Percentiles rank a stretch among this genome's conserved stretches.
Evolutionary conservation across 1,140 invertebrate genomes (phyloP).

Genomic region (Oscheius sp.): DNA sequence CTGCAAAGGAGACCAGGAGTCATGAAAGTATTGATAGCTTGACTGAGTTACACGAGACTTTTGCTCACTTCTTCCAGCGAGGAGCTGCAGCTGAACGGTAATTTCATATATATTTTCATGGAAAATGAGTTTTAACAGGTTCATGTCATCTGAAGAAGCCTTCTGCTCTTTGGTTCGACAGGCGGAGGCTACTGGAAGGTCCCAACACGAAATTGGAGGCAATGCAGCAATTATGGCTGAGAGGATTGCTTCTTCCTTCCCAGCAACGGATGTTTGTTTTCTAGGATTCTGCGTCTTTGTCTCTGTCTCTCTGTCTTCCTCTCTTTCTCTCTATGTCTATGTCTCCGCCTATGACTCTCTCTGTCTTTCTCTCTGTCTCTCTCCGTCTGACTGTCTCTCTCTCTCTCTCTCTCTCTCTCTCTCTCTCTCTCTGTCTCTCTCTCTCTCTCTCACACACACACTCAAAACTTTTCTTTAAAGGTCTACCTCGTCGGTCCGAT

Average conservation of each 20-base stretch:
- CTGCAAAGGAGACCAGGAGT: conserved; percentile 54
- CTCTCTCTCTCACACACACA: too few relatives aligned
- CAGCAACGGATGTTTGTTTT: conserved; percentile 58
- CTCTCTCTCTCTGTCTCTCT: too few relatives aligned
- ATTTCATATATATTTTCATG: background rate
- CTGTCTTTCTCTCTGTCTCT: too few relatives aligned
- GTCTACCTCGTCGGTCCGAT: conserved; percentile 64
- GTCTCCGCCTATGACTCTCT: too few relatives aligned
- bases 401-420: too few relatives aligned
- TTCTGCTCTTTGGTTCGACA: conserved; percentile 54
- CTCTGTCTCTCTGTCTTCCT: background rate
- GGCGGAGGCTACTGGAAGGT: conserved; percentile 37
- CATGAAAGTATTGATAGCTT: conserved; percentile 59
- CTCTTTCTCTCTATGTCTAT: background rate
- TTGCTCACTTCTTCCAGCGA: conserved; percentile 63
- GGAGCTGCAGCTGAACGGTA: conserved; percentile 64
- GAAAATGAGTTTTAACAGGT: conserved; percentile 28
- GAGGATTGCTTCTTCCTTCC: conserved; percentile 62
- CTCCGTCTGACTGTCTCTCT: too few relatives aligned
- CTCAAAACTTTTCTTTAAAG: too few relatives aligned
- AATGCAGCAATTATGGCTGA: conserved; percentile 66
- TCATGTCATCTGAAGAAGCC: conserved; percentile 60
- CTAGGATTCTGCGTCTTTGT: background rate
- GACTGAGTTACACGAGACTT: conserved; percentile 62
- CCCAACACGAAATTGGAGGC: conserved; percentile 64